Base-by-base conservation (phyloP, 1,140 invertebrate species). In the Lepidurus packardi region DNA sequence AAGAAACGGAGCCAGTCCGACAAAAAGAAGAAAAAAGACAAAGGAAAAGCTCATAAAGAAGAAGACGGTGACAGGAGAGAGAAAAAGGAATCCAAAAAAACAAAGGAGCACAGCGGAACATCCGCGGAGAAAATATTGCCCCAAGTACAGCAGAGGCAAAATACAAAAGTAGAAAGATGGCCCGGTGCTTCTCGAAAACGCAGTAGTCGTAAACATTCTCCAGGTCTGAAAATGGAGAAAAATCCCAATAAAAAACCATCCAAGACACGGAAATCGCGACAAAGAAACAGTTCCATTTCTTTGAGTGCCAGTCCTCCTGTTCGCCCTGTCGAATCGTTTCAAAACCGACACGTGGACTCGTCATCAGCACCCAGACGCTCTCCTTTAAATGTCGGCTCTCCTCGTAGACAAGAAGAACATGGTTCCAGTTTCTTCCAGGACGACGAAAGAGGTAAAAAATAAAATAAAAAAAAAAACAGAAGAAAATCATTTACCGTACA, bases 241-340 rank as follows among this genome's bases (percentile, higher is more conserved):
- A 65, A 65, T 65, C 13, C 53, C 53, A 65, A 65, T 65, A n/a
- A 65, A 21, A 21, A 21, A 65, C 21, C 53, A 65, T 65, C 53
- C 21, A 16, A 13, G 53, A 65, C 53, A 65, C 53, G 53, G 53
- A 65, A 65, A 65, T 65, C 53, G 4, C 9, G 53, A 7, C 53
- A 21, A 65, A 65, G 53, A 65, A 65, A 21, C 53, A 65, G 53
- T 65, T 65, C 53, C 53, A 65, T 65, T 65, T 65, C 53, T 21
- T 65, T 65, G 53, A 65, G 13, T 65, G 53, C 13, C 53, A 65
- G 53, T 65, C 53, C 53, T 65, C 53, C 53, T 11, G 4, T 34
- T 34, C 34, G 34, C 34, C 45, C 10, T 65, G 53, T 65, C 53
- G 21, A 65, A 65, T 21, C 53, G 16, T 21, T 65, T 65, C 16